Evolutionary conservation across 2,113 vertebrate genomes (phyloP), one percentile per base, ranked within the genome.

Genomic region (Podarcis muralis): DNA sequence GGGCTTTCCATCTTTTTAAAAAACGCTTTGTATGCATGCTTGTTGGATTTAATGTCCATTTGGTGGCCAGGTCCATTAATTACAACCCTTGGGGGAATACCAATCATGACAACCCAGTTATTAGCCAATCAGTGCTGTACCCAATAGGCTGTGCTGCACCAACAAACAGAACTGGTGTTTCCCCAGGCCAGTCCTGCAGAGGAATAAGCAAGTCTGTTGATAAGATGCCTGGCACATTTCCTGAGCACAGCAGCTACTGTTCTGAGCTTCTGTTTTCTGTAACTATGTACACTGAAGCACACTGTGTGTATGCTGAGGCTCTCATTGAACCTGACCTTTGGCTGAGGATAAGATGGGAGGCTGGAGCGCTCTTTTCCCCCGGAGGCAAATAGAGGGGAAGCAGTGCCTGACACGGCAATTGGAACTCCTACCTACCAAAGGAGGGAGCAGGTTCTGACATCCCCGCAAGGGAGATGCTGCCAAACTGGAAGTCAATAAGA

Each of bases 361-460:
- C 86, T 43, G 0, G 0, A 77, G 59, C 18, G 5, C 18, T 13
- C 40, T 79, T 66, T 82, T 68, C 43, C 84, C 68, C 35, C 12
- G 35, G 84, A 88, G 86, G 87, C 43, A 23, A 74, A 80, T 48
- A 53, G 0, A 83, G 0, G 86, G 89, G 88, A 84, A 48, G 68
- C 86, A 88, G 91, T 53, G 37, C 86, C 59, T 88, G 91, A 83
- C 80, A 81, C 2, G 4, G 81, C 81, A 81, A 12, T 85, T 77
- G 92, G 84, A 93, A 69, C 91, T 84, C 8, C 78, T 25, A 30
- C 0, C 18, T 78, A 72, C 83, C 30, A 1, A 0, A n/a, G 83
- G 13, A 65, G 20, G 30, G 71, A 84, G 80, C 85, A 1, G 37
- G 16, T 59, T 25, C 68, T 15, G 77, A 81, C 27, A 72, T 27